Evolutionary conservation across 2,113 vertebrate genomes (phyloP).

Genomic region (Neogobius melanostomus): DNA sequence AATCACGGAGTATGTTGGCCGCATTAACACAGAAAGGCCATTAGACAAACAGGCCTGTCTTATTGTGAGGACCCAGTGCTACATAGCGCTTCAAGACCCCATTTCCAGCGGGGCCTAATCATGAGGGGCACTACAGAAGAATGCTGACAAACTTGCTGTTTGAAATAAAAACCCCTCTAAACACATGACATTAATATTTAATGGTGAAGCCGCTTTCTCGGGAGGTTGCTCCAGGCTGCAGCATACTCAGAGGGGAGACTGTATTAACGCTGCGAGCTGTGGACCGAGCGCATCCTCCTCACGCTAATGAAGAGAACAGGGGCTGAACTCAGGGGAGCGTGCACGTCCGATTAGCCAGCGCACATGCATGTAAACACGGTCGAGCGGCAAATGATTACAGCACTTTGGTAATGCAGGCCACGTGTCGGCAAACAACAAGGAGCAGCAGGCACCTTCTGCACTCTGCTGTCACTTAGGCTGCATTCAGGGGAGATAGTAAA

Average conservation of each 20-base stretch:
- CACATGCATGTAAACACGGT: constrained; percentile 68
- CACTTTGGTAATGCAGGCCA: constrained; percentile 49
- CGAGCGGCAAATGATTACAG: constrained; percentile 51
- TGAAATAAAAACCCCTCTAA: constrained; percentile 74
- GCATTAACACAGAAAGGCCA: constrained; percentile 67
- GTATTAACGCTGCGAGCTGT: constrained; percentile 84
- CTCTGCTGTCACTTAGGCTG: not conserved
- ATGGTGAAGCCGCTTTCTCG: constrained; percentile 75
- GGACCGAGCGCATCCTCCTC: constrained; percentile 79
- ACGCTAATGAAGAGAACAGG: constrained; percentile 72
- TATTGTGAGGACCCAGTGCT: constrained; percentile 48
- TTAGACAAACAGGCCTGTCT: constrained; percentile 62
- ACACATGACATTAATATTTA: constrained; percentile 89
- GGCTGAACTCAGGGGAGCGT: constrained; percentile 65
- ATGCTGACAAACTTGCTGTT: constrained; percentile 71
- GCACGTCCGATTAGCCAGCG: constrained; percentile 65
- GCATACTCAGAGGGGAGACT: constrained; percentile 81
- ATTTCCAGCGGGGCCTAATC: constrained; percentile 60
- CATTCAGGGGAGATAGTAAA: not conserved
- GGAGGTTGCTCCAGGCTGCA: constrained; percentile 74
- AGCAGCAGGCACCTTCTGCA: not conserved
- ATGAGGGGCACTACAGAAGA: constrained; percentile 56
- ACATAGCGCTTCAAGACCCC: constrained; percentile 36
- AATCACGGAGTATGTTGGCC: constrained; percentile 53
- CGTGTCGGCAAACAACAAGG: constrained; percentile 32